These are phyloP conservation scores for Sialia sialis DNA, from an alignment of 2,113 vertebrate genomes.

Conservation along the genomic window DNA sequence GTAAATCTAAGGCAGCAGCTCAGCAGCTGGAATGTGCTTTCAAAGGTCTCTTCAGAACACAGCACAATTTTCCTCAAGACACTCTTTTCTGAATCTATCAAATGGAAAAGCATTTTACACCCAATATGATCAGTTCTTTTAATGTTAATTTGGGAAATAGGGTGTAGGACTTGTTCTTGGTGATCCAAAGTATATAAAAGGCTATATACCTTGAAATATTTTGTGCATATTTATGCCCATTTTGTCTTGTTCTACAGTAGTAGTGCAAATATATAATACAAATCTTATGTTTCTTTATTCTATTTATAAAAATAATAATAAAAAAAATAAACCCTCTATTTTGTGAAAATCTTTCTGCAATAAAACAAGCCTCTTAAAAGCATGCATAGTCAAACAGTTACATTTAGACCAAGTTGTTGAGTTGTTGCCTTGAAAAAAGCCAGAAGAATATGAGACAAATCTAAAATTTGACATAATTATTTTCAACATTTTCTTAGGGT, in stretches of 20 bases:
- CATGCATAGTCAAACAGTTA: not conserved
- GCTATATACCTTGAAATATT: not conserved
- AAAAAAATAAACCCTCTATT: not conserved
- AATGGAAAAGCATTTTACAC: not conserved
- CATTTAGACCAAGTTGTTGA: accelerated
- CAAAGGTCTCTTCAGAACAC: not conserved
- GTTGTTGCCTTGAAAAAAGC: not conserved
- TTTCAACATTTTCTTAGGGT: not conserved
- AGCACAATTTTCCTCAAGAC: not conserved
- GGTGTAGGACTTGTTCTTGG: not conserved
- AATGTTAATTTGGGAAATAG: not conserved
- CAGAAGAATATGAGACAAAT: not conserved
- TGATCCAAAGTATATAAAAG: not conserved
- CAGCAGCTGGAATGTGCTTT: not conserved
- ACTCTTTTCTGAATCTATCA: not conserved
- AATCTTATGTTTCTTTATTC: not conserved
- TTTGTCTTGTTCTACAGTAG: not conserved
- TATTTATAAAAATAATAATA: not conserved
- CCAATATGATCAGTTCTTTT: not conserved
- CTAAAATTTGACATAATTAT: not conserved
- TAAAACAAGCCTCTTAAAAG: not conserved
- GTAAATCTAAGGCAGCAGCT: not conserved
- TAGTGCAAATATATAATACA: not conserved
- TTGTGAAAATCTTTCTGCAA: not conserved
- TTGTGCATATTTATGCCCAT: not conserved